Percentiles rank a stretch among this genome's conserved stretches.
These are phyloP conservation scores for Channa maculata DNA, from an alignment of 2,113 vertebrate species.

Conservation along the genomic window DNA sequence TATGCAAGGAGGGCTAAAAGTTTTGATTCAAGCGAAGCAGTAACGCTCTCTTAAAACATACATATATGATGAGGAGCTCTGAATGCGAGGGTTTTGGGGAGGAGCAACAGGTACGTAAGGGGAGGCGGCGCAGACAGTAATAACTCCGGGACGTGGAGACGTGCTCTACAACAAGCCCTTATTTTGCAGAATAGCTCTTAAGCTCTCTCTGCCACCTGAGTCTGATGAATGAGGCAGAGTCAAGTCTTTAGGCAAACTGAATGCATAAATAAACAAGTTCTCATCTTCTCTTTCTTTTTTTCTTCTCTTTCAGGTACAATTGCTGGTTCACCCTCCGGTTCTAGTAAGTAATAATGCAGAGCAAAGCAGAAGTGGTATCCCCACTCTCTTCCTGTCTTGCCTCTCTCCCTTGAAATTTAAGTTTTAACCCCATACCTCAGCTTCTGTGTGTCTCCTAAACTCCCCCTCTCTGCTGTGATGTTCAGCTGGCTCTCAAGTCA, in stretches of 20 bases:
- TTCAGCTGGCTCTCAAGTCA: constrained; percentile 61
- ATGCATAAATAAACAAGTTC: constrained; percentile 76
- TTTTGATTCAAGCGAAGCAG: constrained; percentile 20
- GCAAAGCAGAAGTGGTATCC: constrained; percentile 38
- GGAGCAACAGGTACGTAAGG: constrained; percentile 5
- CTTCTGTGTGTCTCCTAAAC: constrained; percentile 43
- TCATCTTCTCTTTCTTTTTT: constrained; percentile 65
- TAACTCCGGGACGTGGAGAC: constrained; percentile 43
- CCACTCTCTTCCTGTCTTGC: constrained; percentile 19
- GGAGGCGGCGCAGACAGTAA: constrained; percentile 16
- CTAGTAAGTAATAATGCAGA: constrained; percentile 81
- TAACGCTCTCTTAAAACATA: constrained; percentile 13
- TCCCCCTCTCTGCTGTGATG: constrained; percentile 56
- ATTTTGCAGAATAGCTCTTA: constrained; percentile 48
- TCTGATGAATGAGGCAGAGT: constrained; percentile 70
- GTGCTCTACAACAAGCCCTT: constrained; percentile 41
- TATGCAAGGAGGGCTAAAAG: constrained; percentile 39
- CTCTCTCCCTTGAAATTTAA: constrained; percentile 17
- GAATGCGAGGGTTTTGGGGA: constrained; percentile 7
- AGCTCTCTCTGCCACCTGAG: constrained; percentile 57
- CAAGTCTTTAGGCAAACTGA: constrained; percentile 73
- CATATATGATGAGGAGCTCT: constrained; percentile 29
- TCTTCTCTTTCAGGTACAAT: constrained; percentile 81
- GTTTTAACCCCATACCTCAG: constrained; percentile 40
- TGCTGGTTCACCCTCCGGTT: constrained; percentile 83